These are phyloP conservation scores for Caranx melampygus DNA, from an alignment of 2,113 vertebrate species.

Conservation along the genomic window DNA sequence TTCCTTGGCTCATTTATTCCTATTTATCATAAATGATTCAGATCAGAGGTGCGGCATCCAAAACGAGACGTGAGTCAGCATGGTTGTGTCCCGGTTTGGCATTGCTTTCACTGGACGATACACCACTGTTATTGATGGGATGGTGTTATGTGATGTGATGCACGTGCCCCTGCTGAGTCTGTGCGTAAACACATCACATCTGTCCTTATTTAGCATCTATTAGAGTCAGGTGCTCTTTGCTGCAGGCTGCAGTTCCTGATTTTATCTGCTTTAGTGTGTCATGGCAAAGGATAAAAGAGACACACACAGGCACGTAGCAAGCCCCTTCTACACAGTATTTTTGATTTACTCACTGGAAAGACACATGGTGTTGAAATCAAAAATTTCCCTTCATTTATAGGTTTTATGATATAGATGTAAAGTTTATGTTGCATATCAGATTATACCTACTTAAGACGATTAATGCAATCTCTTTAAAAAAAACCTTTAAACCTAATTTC, in stretches of 20 bases:
- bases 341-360: slow-evolving; percentile 24
- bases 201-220: slow-evolving; percentile 17
- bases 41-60: slow-evolving; percentile 24
- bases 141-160: slow-evolving; percentile 16
- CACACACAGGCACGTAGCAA: not conserved
- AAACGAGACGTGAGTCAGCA: slow-evolving; percentile 8
- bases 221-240: slow-evolving; percentile 21
- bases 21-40: slow-evolving; percentile 40
- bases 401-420: slow-evolving; percentile 52
- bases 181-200: slow-evolving; percentile 33
- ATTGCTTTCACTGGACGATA: slow-evolving; percentile 16
- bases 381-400: slow-evolving; percentile 7
- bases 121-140: slow-evolving; percentile 9
- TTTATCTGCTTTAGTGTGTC: slow-evolving; percentile 32
- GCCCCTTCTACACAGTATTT: slow-evolving; percentile 28
- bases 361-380: slow-evolving; percentile 27
- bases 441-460: slow-evolving; percentile 29
- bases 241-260: slow-evolving; percentile 12
- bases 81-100: slow-evolving; percentile 17
- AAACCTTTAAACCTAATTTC: slow-evolving; percentile 17
- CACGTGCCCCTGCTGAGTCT: slow-evolving; percentile 18
- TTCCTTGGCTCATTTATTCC: slow-evolving; percentile 53
- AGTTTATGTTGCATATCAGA: slow-evolving; percentile 42
- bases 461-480: slow-evolving; percentile 37
- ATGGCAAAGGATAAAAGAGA: slow-evolving; percentile 6